Evolutionary conservation across 92 coral and sea anemone genomes (phyloP).

Genomic region (Epizoanthus rinbou): DNA sequence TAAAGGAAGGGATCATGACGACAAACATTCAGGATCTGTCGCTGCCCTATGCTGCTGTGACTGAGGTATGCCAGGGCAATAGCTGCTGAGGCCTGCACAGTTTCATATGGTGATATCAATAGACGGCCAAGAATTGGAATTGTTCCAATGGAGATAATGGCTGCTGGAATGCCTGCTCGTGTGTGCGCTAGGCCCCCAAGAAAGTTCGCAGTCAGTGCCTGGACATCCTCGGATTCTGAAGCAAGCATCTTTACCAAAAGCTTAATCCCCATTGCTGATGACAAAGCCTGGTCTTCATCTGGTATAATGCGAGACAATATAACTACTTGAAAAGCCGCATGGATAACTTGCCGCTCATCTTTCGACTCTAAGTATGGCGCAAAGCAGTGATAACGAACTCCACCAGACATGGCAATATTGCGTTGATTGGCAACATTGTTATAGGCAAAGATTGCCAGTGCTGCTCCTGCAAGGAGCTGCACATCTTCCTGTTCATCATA

Average conservation of each 20-base stretch:
- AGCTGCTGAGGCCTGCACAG: slow-evolving; percentile 89
- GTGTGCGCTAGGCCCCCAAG: slow-evolving; percentile 95
- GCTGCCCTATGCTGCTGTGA: slow-evolving; percentile 87
- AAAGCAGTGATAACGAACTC: slow-evolving; percentile 81
- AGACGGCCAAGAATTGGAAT: slow-evolving; percentile 73
- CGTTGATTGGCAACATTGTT: slow-evolving; percentile 89
- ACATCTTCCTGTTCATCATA: slow-evolving; percentile 80
- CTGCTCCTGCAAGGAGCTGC: slow-evolving; percentile 83
- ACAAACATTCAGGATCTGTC: slow-evolving; percentile 89
- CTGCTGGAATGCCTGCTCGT: slow-evolving; percentile 96
- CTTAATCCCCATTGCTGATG: slow-evolving; percentile 91
- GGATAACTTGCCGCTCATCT: slow-evolving; percentile 67
- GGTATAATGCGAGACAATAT: slow-evolving; percentile 91
- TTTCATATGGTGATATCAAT: slow-evolving; percentile 82
- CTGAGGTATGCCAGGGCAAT: slow-evolving; percentile 95
- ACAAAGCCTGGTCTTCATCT: slow-evolving; percentile 88
- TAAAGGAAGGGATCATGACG: slow-evolving; percentile 90
- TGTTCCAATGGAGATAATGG: slow-evolving; percentile 91
- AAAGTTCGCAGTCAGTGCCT: slow-evolving; percentile 86
- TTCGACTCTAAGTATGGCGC: slow-evolving; percentile 73
- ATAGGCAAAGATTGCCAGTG: slow-evolving; percentile 89
- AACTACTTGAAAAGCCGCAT: slow-evolving; percentile 92
- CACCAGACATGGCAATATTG: slow-evolving; percentile 84
- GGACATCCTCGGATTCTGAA: slow-evolving; percentile 75
- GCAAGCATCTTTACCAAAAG: slow-evolving; percentile 76